Evolutionary conservation across 2,113 vertebrate species (phyloP).

Genomic region (Megaptera novaeangliae): DNA sequence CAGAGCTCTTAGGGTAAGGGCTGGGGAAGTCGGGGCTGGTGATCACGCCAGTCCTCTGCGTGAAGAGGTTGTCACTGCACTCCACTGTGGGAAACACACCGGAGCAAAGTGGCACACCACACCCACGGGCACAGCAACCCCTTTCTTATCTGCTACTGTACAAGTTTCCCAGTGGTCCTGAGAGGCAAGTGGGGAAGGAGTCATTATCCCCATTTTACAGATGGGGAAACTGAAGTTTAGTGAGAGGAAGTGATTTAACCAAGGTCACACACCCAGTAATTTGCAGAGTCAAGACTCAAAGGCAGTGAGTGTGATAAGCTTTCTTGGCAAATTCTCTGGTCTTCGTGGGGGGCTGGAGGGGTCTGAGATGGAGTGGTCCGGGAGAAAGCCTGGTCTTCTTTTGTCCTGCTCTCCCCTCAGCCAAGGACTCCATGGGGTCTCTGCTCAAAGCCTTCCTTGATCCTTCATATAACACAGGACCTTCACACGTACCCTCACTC

Average conservation of each 20-base stretch:
- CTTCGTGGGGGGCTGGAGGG: not conserved
- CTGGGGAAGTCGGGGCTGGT: constrained; percentile 89
- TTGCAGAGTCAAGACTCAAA: not conserved
- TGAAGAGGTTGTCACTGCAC: constrained; percentile 91
- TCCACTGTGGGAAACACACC: constrained; percentile 85
- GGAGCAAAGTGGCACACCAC: not conserved
- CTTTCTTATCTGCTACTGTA: not conserved
- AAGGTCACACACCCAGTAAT: not conserved
- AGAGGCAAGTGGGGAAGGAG: not conserved
- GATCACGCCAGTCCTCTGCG: constrained; percentile 86
- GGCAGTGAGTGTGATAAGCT: not conserved
- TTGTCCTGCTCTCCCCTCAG: not conserved
- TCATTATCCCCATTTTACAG: not conserved
- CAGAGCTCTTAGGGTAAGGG: constrained; percentile 93
- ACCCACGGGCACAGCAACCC: not conserved
- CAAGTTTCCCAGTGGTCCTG: not conserved
- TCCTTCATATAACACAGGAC: not conserved
- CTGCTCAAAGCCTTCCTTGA: not conserved
- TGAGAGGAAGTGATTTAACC: not conserved
- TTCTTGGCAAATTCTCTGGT: not conserved
- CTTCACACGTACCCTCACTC: not conserved
- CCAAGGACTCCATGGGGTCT: not conserved
- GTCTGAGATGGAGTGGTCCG: not conserved
- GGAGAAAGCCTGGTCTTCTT: not conserved
- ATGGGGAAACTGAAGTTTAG: not conserved